Evolutionary conservation across 2,113 vertebrate genomes (phyloP).

Genomic region (Salvelinus fontinalis): DNA sequence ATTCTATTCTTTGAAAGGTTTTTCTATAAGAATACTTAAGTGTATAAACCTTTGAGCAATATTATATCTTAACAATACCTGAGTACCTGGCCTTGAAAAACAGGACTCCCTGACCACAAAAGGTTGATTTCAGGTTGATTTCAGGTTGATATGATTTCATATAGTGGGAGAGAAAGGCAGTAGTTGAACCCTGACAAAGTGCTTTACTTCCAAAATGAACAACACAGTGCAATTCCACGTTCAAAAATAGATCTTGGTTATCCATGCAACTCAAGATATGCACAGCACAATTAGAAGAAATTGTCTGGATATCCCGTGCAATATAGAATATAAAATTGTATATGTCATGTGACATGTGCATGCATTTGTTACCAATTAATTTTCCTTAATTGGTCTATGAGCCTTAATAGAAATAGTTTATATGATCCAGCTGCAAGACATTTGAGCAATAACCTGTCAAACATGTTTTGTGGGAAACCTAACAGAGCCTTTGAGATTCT

Average conservation of each 20-base stretch:
- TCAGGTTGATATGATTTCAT: slow-evolving; percentile 46
- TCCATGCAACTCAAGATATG: slow-evolving; percentile 57
- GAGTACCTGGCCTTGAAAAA: slow-evolving; percentile 31
- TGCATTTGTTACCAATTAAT: slow-evolving; percentile 56
- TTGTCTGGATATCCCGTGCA: slow-evolving; percentile 45
- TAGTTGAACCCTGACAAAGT: slow-evolving; percentile 4
- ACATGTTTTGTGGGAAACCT: not conserved
- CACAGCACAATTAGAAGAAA: slow-evolving; percentile 35
- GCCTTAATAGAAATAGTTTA: not conserved
- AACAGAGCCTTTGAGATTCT: not conserved
- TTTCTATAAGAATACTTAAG: no score
- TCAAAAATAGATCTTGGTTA: slow-evolving; percentile 50
- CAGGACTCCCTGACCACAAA: slow-evolving; percentile 27
- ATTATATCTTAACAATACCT: slow-evolving; percentile 34
- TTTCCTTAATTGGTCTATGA: slow-evolving; percentile 40
- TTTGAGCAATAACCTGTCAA: slow-evolving; percentile 42
- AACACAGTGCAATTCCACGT: slow-evolving; percentile 40
- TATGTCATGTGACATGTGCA: slow-evolving; percentile 30
- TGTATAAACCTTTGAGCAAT: not conserved
- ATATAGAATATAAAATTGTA: slow-evolving; percentile 35
- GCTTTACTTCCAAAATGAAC: not conserved
- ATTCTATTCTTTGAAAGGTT: not conserved
- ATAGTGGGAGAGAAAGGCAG: slow-evolving; percentile 15
- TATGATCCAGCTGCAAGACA: slow-evolving; percentile 27
- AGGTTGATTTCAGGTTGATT: slow-evolving; percentile 9